phyloP scores from a whole-genome alignment of 2,888 invertebrate species.

The Polyommatus iphigenia region DNA sequence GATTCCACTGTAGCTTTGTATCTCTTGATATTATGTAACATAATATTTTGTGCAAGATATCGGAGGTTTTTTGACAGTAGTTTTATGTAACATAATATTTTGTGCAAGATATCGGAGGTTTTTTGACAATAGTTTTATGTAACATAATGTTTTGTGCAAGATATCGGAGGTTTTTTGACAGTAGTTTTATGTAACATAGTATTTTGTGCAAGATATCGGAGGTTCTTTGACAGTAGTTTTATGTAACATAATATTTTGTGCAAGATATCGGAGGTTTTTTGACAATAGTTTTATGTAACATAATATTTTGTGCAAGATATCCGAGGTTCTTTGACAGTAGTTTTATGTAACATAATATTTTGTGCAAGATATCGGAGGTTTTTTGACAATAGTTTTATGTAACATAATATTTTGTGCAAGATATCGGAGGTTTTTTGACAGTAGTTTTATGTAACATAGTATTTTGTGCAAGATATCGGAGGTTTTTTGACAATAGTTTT shows the following conservation, averaged over 20 bases:
- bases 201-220: neutral
- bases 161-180: neutral
- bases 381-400: neutral
- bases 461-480: neutral
- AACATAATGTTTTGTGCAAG: neutral
- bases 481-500: neutral
- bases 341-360: neutral
- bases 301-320: neutral
- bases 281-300: neutral
- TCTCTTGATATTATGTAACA: too few species aligned
- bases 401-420: neutral
- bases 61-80: neutral
- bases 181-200: neutral
- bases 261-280: neutral
- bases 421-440: neutral
- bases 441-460: neutral
- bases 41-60: neutral
- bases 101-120: neutral
- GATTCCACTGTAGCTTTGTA: neutral
- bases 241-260: neutral
- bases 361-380: neutral
- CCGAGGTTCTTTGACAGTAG: neutral
- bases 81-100: neutral
- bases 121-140: neutral
- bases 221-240: neutral